These are phyloP conservation scores for Phragmatobia fuliginosa DNA, from an alignment of 2,888 invertebrate species.

Conservation along the genomic window DNA sequence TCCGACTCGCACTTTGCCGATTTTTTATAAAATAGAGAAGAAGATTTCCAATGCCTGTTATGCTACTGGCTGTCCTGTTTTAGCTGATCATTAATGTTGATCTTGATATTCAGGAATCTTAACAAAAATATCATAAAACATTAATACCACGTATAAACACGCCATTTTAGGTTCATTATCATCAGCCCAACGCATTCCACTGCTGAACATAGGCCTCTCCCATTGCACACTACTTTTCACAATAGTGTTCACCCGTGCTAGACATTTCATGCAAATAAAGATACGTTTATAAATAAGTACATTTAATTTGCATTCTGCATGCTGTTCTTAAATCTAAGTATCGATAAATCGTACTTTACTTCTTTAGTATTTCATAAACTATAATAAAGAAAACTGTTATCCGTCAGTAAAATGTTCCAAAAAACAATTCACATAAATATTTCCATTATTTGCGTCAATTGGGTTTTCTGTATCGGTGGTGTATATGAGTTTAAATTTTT, in stretches of 20 bases:
- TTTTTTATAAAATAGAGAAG: too few species aligned
- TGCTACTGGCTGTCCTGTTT: too few species aligned
- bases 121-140: background rate
- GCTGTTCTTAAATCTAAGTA: background rate
- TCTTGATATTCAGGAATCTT: background rate
- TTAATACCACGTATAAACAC: background rate
- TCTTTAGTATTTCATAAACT: background rate
- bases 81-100: background rate
- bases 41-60: too few species aligned
- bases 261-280: background rate
- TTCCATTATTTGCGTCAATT: conserved; percentile 32
- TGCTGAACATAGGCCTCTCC: too few species aligned
- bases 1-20: too few species aligned
- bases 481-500: conserved; percentile 18
- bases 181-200: too few species aligned
- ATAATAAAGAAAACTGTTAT: background rate
- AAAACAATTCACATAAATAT: conserved; percentile 20
- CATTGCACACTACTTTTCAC: too few species aligned
- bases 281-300: too few species aligned
- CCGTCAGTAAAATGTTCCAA: conserved; percentile 13
- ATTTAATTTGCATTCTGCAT: too few species aligned
- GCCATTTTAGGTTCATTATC: background rate
- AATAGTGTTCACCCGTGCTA: too few species aligned
- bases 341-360: background rate
- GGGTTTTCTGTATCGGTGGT: conserved; percentile 7